Percentiles rank a stretch among this genome's conserved stretches.
These are phyloP conservation scores for Dorcus hopei DNA, from an alignment of 2,888 invertebrate species.

Conservation along the genomic window DNA sequence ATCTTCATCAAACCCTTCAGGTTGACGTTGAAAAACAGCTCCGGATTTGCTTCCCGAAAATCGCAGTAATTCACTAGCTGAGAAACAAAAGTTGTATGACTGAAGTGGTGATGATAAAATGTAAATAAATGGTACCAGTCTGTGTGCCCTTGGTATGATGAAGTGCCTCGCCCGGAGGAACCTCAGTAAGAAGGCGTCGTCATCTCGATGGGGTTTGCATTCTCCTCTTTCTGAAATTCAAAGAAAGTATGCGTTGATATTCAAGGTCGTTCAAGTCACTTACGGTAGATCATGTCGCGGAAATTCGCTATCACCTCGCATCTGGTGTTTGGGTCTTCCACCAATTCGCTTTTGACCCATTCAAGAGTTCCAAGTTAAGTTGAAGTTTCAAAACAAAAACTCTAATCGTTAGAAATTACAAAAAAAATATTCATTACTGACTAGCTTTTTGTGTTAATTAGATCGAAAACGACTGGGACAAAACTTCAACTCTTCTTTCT, in stretches of 20 bases:
- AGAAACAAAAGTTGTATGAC: slow-evolving; percentile 30
- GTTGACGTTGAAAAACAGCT: slow-evolving; percentile 64
- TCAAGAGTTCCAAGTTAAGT: too few relatives aligned
- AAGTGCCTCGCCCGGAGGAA: slow-evolving; percentile 75
- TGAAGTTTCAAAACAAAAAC: too few relatives aligned
- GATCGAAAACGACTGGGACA: too few relatives aligned
- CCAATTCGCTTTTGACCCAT: slow-evolving; percentile 64
- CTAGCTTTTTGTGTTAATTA: too few relatives aligned
- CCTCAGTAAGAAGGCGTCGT: slow-evolving; percentile 70
- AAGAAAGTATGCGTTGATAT: too few relatives aligned
- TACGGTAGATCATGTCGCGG: slow-evolving; percentile 72
- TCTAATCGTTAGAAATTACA: too few relatives aligned
- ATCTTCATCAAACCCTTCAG: slow-evolving; percentile 62
- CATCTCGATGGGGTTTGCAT: slow-evolving; percentile 70
- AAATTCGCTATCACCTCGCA: slow-evolving; percentile 68
- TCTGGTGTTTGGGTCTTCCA: slow-evolving; percentile 69
- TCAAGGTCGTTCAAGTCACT: slow-evolving; percentile 22
- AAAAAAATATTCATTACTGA: too few relatives aligned
- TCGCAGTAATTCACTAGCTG: slow-evolving; percentile 73
- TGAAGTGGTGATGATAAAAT: slow-evolving; percentile 2
- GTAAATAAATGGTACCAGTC: slow-evolving; percentile 53
- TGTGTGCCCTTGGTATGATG: slow-evolving; percentile 67
- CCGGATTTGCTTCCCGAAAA: slow-evolving; percentile 72
- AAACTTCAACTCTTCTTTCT: too few relatives aligned
- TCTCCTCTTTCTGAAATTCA: slow-evolving; percentile 64